Evolutionary conservation across 2,888 invertebrate species (phyloP).

Genomic region (Thereva unica): DNA sequence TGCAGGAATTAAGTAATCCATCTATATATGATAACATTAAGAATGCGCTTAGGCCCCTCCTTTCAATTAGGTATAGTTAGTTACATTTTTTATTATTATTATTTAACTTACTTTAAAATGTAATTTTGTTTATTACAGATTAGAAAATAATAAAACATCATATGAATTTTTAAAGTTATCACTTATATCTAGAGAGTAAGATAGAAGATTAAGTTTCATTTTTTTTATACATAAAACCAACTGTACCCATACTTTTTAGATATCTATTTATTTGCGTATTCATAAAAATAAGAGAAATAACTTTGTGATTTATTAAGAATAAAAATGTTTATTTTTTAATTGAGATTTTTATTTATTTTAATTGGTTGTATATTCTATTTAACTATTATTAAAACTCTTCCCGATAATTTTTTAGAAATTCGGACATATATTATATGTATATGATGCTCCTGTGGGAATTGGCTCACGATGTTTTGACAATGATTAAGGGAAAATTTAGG

Average conservation of each 20-base stretch:
- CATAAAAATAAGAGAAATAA: constrained; percentile 1
- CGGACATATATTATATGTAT: too few species aligned
- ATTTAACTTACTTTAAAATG: background rate
- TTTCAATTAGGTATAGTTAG: constrained; percentile 40
- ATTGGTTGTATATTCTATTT: too few species aligned
- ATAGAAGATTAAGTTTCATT: background rate
- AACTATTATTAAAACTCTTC: too few species aligned
- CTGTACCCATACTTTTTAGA: constrained; percentile 20
- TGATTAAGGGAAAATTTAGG: too few species aligned
- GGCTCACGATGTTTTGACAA: too few species aligned
- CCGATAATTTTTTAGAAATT: too few species aligned
- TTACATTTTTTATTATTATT: constrained; percentile 2
- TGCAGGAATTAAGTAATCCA: constrained; percentile 44
- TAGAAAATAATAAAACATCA: constrained; percentile 40
- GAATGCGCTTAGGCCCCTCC: constrained; percentile 43
- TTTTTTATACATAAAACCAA: constrained; percentile 10
- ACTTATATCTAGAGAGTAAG: constrained; percentile 39
- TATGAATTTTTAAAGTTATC: constrained; percentile 41
- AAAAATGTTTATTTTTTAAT: constrained; percentile 3
- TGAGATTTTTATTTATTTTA: too few species aligned
- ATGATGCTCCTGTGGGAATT: too few species aligned
- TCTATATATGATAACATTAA: constrained; percentile 44
- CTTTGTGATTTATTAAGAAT: constrained; percentile 11
- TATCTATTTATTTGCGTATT: constrained; percentile 13
- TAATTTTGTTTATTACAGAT: constrained; percentile 26